Percentiles rank a stretch among this genome's conserved stretches.
Conservation (phyloP, 2,797 vertebrate species). For the Dallia pectoralis region DNA sequence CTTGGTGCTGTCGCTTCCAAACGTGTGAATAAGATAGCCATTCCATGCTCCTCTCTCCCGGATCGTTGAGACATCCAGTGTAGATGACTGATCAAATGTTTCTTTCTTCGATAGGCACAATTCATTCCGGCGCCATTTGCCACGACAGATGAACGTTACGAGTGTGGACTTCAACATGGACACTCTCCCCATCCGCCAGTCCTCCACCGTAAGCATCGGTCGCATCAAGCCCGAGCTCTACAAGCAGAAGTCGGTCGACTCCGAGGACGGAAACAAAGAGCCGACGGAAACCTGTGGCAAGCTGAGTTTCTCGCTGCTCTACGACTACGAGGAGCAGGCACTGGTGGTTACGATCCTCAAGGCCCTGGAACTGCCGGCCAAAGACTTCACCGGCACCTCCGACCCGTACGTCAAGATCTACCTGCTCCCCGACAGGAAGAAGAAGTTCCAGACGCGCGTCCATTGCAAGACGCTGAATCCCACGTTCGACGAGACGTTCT, state of each 20-base stretch:
- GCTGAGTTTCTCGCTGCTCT: constrained; percentile 89
- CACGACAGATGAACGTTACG: constrained; percentile 95
- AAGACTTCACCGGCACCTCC: constrained; percentile 95
- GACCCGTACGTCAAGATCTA: constrained; percentile 99
- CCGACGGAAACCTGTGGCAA: constrained; percentile 90
- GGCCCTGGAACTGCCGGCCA: constrained; percentile 94
- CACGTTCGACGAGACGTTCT: constrained; percentile 90
- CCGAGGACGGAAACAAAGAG: constrained; percentile 81
- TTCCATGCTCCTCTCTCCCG: not conserved
- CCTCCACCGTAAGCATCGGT: constrained; percentile 89
- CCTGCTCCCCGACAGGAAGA: constrained; percentile 95
- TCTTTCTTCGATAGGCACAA: constrained; percentile 84
- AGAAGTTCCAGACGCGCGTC: constrained; percentile 97
- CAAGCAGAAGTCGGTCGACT: constrained; percentile 97
- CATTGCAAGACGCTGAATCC: constrained; percentile 98
- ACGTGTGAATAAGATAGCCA: not conserved
- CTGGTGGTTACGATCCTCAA: constrained; percentile 91
- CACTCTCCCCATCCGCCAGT: constrained; percentile 86
- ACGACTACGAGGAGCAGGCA: constrained; percentile 92
- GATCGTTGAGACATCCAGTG: not conserved
- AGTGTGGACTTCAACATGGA: constrained; percentile 95
- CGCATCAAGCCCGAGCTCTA: constrained; percentile 98
- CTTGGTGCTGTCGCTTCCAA: not conserved
- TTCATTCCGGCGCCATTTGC: constrained; percentile 94
- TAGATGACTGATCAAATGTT: constrained; percentile 2